Evolutionary conservation across 2,113 vertebrate species (phyloP), one percentile per base, ranked within the genome.

Genomic region (Callopanchax toddi): DNA sequence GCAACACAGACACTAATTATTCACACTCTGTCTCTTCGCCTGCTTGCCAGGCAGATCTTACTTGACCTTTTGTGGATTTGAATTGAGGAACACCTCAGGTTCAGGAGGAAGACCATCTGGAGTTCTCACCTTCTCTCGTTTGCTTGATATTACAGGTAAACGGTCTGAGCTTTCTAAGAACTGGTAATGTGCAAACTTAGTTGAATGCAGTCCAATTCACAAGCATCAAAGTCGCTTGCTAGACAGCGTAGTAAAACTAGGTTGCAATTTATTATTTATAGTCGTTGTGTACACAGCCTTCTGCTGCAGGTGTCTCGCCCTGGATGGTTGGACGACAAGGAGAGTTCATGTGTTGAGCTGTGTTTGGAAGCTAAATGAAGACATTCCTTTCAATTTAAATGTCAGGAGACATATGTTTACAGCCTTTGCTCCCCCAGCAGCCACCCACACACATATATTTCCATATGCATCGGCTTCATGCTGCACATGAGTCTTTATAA

Each of bases 1-100:
- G 91, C 78, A 90, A 93, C 88, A 61, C 85, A 78, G 81, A 79
- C 65, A 90, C 88, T 91, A 91, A 91, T 91, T 91, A 91, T 91
- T 91, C 90, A 86, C 80, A 81, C 82, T 72, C 83, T 83, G 67
- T 64, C 54, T 79, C 66, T 59, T 56, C 52, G 29, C 46, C 42
- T 56, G 78, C 69, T 76, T 79, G 78, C 76, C 75, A 83, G 87
- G 80, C 78, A 87, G 79, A 88, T 91, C 90, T 89, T 66, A 85
- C 79, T 89, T 91, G 92, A 92, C 92, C 92, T 93, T 91, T 90
- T 68, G 74, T 63, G 76, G 83, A 89, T 88, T 83, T 76, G 73
- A 81, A 86, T 80, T 84, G 81, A 84, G 73, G 76, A 87, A 79
- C 83, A 78, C 78, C 81, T 78, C 76, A 48, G 79, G 77, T 89